Evolutionary conservation across 92 coral and sea anemone genomes (phyloP).

Genomic region (Metridium senile): DNA sequence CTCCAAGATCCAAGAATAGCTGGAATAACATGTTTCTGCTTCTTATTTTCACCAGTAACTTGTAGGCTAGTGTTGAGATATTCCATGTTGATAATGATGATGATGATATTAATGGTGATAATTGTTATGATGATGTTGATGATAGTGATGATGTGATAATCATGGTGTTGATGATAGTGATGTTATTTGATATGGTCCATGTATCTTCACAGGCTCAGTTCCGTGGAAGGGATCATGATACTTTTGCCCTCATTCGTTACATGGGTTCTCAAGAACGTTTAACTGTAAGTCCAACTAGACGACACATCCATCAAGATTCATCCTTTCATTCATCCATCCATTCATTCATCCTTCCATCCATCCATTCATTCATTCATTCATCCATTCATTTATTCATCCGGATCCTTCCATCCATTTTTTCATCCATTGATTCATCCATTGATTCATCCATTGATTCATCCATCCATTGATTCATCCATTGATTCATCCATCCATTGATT

Average conservation of each 20-base stretch:
- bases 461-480: too few relatives aligned
- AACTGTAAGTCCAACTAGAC: conserved; percentile 63
- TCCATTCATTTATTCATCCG: too few relatives aligned
- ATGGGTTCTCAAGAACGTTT: conserved; percentile 84
- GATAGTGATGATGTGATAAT: background rate
- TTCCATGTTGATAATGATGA: background rate
- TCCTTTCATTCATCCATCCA: background rate
- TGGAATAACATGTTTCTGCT: too few relatives aligned
- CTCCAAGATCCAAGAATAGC: too few relatives aligned
- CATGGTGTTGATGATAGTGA: background rate
- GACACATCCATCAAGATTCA: too few relatives aligned
- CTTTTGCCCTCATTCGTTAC: conserved; percentile 88
- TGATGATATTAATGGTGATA: background rate
- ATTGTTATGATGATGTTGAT: background rate
- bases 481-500: too few relatives aligned
- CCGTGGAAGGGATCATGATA: conserved; percentile 82
- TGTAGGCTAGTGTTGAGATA: too few relatives aligned
- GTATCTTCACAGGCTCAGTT: conserved; percentile 68
- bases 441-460: too few relatives aligned
- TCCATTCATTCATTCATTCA: too few relatives aligned
- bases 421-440: too few relatives aligned
- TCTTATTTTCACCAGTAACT: too few relatives aligned
- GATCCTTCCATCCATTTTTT: too few relatives aligned
- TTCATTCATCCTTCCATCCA: background rate
- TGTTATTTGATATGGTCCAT: background rate